Evolutionary conservation across 1,140 invertebrate species (phyloP).

Genomic region (Philotrypesis tridentata): DNA sequence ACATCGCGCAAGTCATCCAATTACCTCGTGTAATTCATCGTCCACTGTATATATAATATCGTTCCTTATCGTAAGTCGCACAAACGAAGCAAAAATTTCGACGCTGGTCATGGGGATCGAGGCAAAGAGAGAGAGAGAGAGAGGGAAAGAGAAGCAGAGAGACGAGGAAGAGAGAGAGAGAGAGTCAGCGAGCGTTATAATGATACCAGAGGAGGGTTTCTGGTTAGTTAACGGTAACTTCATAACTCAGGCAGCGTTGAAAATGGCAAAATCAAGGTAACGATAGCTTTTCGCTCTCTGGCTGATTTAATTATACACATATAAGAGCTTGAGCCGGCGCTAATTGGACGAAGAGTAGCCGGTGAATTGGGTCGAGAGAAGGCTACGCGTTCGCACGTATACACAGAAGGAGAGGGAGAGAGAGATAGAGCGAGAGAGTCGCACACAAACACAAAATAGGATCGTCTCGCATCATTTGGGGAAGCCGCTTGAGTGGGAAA

Average conservation of each 20-base stretch:
- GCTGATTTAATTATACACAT: background rate
- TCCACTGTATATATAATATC: no score
- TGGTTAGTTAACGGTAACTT: background rate
- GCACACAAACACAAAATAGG: background rate
- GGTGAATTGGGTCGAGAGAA: background rate
- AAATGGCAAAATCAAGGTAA: background rate
- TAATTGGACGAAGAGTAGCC: background rate
- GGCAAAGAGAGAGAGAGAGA: no score
- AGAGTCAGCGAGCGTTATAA: background rate
- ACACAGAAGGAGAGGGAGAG: no score
- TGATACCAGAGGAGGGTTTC: background rate
- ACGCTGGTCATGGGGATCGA: no score
- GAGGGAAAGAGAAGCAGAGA: no score
- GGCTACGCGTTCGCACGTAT: no score
- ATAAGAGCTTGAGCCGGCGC: no score
- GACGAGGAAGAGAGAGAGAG: no score
- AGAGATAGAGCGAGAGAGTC: background rate
- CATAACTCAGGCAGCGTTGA: background rate
- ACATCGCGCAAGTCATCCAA: no score
- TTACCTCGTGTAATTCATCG: no score
- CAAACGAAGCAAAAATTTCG: no score
- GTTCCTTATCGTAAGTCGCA: no score
- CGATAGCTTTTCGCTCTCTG: background rate
- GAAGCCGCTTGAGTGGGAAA: slow-evolving; percentile 1
- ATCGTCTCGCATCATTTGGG: background rate